These are phyloP conservation scores for Seriola dumerili DNA, from an alignment of 2,113 vertebrate species.

Conservation along the genomic window DNA sequence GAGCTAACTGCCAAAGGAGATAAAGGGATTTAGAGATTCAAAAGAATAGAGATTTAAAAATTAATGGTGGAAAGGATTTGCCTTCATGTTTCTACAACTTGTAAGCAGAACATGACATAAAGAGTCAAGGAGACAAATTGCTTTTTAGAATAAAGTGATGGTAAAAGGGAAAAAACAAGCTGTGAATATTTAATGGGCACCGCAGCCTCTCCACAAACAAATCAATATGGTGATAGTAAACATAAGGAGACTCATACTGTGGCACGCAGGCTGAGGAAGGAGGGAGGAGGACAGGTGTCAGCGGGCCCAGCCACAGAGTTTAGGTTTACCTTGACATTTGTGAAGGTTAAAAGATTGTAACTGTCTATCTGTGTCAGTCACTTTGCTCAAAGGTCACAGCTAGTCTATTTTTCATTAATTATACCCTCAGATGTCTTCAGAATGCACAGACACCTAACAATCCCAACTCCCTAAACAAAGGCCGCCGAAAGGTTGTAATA, in stretches of 20 bases:
- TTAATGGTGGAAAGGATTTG: constrained; percentile 79
- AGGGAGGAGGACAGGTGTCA: constrained; percentile 80
- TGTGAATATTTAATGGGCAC: constrained; percentile 84
- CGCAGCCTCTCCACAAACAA: constrained; percentile 81
- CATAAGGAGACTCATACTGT: constrained; percentile 69
- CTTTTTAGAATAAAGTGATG: constrained; percentile 80
- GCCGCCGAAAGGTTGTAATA: constrained; percentile 63
- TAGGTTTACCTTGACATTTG: constrained; percentile 84
- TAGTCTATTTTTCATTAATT: constrained; percentile 85
- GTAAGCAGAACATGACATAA: constrained; percentile 68
- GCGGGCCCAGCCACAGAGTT: constrained; percentile 70
- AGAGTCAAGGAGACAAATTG: constrained; percentile 75
- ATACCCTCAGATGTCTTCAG: constrained; percentile 78
- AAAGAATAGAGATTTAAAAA: constrained; percentile 82
- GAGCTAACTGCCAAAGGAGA: constrained; percentile 77
- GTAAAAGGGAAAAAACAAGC: constrained; percentile 79
- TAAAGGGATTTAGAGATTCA: constrained; percentile 79
- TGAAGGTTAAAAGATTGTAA: constrained; percentile 88
- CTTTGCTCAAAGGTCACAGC: constrained; percentile 84
- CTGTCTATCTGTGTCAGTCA: constrained; percentile 86
- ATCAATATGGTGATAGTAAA: constrained; percentile 84
- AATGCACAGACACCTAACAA: constrained; percentile 64
- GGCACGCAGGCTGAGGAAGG: constrained; percentile 48
- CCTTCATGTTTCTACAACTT: constrained; percentile 79
- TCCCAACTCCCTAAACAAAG: constrained; percentile 53